Conservation (phyloP, 2,113 vertebrate species). For the Larimichthys polyactis region DNA sequence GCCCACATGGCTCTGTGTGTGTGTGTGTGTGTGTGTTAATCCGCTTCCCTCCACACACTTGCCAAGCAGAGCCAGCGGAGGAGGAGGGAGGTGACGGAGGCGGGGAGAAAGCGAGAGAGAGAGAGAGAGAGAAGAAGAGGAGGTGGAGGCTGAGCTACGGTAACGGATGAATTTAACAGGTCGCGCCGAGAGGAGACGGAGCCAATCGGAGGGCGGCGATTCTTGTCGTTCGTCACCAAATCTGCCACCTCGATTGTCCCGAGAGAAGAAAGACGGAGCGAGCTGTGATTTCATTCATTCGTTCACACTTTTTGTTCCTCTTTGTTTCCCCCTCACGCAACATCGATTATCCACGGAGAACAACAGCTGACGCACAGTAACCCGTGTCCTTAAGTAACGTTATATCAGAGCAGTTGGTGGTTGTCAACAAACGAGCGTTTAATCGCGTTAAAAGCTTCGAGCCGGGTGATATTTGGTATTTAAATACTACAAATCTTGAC, state of each 20-base stretch:
- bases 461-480: no score
- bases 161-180: constrained; percentile 73
- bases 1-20: constrained; percentile 63
- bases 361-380: not conserved
- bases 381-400: not conserved
- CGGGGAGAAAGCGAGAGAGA: constrained; percentile 3
- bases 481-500: no score
- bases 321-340: not conserved
- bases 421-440: not conserved
- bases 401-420: constrained; percentile 9
- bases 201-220: constrained; percentile 60
- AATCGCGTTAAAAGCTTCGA: not conserved
- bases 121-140: not conserved
- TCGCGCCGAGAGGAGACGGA: constrained; percentile 54
- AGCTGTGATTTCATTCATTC: constrained; percentile 46
- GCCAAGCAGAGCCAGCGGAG: constrained; percentile 41
- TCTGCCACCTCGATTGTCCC: constrained; percentile 64
- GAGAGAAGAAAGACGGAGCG: constrained; percentile 10
- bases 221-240: constrained; percentile 66
- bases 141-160: constrained; percentile 21
- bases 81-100: constrained; percentile 42
- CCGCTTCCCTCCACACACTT: constrained; percentile 56
- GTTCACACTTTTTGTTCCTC: constrained; percentile 29
- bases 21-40: constrained; percentile 57
- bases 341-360: not conserved